phyloP scores from a whole-genome alignment of 2,888 invertebrate genomes.

The Tenthredo distinguenda region DNA sequence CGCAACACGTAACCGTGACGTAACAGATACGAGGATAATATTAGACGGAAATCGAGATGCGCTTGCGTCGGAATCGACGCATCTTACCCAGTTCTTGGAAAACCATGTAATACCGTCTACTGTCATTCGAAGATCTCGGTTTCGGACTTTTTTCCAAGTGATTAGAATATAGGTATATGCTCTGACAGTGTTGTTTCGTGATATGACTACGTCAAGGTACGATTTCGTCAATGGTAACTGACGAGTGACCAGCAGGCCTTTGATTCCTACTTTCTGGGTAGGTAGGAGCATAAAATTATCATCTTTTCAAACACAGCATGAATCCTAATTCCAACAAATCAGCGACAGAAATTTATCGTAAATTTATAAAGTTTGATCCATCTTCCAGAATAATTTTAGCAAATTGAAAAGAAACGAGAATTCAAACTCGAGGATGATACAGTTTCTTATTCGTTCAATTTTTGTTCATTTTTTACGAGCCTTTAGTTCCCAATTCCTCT shows the following conservation, averaged over 20 bases:
- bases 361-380: not conserved
- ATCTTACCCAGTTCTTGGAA: conserved; percentile 20
- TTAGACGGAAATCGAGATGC: not conserved
- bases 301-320: not conserved
- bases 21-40: conserved; percentile 4
- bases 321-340: not conserved
- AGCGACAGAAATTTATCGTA: not conserved
- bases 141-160: not conserved
- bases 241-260: not conserved
- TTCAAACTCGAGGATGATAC: not conserved
- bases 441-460: not conserved
- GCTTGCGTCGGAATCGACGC: conserved; percentile 18
- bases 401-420: not conserved
- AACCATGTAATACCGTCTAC: conserved; percentile 11
- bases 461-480: not conserved
- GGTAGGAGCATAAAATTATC: not conserved
- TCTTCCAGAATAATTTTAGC: not conserved
- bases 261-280: conserved; percentile 10
- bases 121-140: not conserved
- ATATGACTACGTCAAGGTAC: not conserved
- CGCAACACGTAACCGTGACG: conserved; percentile 62
- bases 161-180: not conserved
- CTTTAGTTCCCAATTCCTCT: not conserved
- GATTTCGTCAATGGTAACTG: not conserved
- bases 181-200: not conserved